Evolutionary conservation across 1,140 invertebrate species (phyloP).

Genomic region (Hydropsyche tenuis): DNA sequence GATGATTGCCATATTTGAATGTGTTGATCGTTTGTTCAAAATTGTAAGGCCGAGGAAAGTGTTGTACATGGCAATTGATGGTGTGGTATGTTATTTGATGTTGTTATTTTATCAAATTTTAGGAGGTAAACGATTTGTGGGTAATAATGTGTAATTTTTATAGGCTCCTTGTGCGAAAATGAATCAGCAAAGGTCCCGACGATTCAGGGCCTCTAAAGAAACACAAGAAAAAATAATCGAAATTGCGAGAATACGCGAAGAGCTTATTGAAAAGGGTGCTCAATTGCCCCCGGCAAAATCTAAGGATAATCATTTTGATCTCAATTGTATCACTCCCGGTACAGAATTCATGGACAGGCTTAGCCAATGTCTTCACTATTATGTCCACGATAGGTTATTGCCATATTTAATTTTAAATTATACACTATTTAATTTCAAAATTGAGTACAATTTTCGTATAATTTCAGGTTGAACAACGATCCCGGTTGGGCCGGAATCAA

Average conservation of each 20-base stretch:
- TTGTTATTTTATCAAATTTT: conserved; percentile 32
- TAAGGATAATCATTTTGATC: conserved; percentile 95
- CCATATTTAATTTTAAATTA: conserved; percentile 4
- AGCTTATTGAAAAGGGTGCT: conserved; percentile 76
- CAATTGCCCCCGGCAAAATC: conserved; percentile 88
- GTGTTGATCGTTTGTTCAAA: conserved; percentile 94
- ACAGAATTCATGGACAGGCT: conserved; percentile 98
- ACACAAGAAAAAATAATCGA: conserved; percentile 87
- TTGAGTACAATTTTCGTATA: neutral
- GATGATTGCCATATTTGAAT: conserved; percentile 99
- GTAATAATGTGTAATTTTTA: neutral
- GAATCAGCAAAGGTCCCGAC: conserved; percentile 98
- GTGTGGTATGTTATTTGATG: conserved; percentile 76
- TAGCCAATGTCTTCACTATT: conserved; percentile 94
- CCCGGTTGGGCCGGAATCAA: conserved; percentile 95
- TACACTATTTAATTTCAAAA: neutral
- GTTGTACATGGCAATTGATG: conserved; percentile 99
- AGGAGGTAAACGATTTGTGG: neutral
- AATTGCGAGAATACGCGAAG: conserved; percentile 78
- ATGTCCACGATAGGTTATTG: conserved; percentile 82
- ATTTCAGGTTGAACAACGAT: conserved; percentile 83
- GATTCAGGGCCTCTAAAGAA: conserved; percentile 98
- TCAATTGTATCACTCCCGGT: conserved; percentile 98
- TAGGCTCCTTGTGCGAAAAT: conserved; percentile 97
- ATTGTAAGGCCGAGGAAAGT: conserved; percentile 95